A percentile compares a stretch with the other conserved stretches of the same genome.
Evolutionary conservation across 2,113 vertebrate species (phyloP).

Genomic region (Balaenoptera acutorostrata): DNA sequence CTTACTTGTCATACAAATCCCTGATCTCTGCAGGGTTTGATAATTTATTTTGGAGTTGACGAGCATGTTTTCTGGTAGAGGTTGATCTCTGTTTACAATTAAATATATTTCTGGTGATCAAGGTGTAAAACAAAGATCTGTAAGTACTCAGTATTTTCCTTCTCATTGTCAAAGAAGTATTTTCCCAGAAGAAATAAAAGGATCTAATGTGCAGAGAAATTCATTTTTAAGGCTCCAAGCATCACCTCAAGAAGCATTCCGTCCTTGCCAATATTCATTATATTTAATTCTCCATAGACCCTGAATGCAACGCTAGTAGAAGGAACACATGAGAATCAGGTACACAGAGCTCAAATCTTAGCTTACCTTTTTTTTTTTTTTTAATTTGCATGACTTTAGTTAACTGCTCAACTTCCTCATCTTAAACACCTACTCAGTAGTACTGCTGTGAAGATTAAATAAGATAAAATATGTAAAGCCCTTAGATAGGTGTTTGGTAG

Average conservation of each 20-base stretch:
- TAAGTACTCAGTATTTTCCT: neutral
- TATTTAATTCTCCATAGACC: neutral
- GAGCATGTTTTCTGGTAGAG: neutral
- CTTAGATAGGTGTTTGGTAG: neutral
- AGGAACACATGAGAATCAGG: neutral
- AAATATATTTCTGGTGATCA: neutral
- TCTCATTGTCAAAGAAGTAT: neutral
- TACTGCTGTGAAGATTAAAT: neutral
- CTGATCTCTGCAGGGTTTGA: neutral
- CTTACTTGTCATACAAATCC: constrained; percentile 28
- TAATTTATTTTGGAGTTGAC: constrained; percentile 11
- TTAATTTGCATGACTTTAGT: neutral
- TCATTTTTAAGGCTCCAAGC: neutral
- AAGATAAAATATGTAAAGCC: neutral
- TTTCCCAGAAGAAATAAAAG: neutral
- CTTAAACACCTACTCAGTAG: neutral
- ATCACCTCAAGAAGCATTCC: neutral
- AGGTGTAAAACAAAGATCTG: neutral
- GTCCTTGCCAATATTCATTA: neutral
- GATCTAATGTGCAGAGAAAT: neutral
- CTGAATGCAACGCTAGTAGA: neutral
- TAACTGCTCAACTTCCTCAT: constrained; percentile 26
- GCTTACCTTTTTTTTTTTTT: neutral
- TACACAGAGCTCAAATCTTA: neutral
- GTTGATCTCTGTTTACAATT: neutral